These are phyloP conservation scores for Pteropus rufus DNA, from an alignment of 2,797 vertebrate species.

Conservation along the genomic window DNA sequence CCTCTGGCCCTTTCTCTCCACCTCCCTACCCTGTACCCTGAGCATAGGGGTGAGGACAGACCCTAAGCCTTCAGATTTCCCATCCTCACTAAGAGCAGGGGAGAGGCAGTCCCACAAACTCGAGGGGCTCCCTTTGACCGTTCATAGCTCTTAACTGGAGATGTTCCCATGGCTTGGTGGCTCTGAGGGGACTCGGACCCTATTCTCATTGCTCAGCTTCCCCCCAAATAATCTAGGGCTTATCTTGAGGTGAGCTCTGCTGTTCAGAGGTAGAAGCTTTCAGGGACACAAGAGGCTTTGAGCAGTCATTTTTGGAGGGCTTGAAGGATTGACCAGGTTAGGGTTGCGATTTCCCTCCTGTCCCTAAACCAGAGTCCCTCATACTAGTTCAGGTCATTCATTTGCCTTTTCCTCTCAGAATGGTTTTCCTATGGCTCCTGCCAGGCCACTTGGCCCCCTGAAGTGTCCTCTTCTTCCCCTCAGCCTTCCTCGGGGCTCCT, in stretches of 20 bases:
- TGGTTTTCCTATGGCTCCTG: neutral
- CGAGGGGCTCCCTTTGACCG: neutral
- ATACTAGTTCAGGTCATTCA: neutral
- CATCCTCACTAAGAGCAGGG: neutral
- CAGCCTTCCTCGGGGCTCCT: neutral
- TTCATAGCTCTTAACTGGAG: neutral
- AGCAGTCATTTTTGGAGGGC: neutral
- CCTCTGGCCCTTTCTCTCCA: neutral
- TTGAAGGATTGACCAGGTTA: neutral
- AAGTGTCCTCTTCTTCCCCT: neutral
- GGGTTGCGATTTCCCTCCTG: neutral
- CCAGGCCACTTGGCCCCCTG: neutral
- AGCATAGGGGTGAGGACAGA: neutral
- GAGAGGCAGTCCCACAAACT: neutral
- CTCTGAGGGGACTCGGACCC: neutral
- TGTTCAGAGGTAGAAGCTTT: neutral
- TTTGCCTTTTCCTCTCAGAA: neutral
- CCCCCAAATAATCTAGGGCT: neutral
- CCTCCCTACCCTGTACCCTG: neutral
- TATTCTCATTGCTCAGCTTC: neutral
- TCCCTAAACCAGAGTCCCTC: neutral
- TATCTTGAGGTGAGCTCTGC: neutral
- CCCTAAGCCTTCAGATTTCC: neutral
- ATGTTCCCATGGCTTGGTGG: neutral
- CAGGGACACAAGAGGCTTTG: neutral